Base-by-base conservation (phyloP, 2,797 vertebrate species). In the Gymnoscopelus braueri region DNA sequence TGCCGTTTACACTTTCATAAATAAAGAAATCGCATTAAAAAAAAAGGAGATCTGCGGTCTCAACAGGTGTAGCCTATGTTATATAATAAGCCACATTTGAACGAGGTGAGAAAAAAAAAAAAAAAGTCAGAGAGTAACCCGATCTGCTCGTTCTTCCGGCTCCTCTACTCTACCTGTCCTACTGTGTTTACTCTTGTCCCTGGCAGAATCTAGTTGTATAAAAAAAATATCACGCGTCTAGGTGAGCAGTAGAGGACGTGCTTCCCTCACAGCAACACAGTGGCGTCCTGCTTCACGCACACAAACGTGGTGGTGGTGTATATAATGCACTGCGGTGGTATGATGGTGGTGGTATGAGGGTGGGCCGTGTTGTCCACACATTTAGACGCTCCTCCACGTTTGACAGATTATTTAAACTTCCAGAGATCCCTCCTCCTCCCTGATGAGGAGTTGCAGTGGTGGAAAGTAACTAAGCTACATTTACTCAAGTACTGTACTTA, bases 121-220 rank as follows among this genome's bases (percentile, higher is more conserved):
- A 15, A 52, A 3, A 44, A 35, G 62, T 29, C 11, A 35, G 3
- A 13, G 61, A 48, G 51, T 44, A 78, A 82, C 77, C 70, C 65
- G 81, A 85, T 69, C 70, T 80, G 66, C 79, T 78, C 7, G 82
- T 79, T 93, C 92, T 94, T 94, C 94, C 93, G 92, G 89, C 75
- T 92, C 81, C 58, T 11, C 75, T 65, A 56, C 72, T 75, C 58
- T 88, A 92, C 91, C 91, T 92, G 90, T 72, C 60, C 50, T 29
- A 53, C n/a, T 54, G 55, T 50, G 35, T 72, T 58, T 54, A 63
- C 61, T 4, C 7, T 5, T 14, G 10, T 57, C 14, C 15, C 52
- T 54, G 4, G 19, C 19, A 19, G 1, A 19, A 19, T 19, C 19
- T 19, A 19, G 19, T 19, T 19, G 19, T 19, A 19, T 19, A 19